A percentile compares a stretch with the other conserved stretches of the same genome.
Conservation (phyloP, 2,113 vertebrate genomes). For the Oryzias woworae region DNA sequence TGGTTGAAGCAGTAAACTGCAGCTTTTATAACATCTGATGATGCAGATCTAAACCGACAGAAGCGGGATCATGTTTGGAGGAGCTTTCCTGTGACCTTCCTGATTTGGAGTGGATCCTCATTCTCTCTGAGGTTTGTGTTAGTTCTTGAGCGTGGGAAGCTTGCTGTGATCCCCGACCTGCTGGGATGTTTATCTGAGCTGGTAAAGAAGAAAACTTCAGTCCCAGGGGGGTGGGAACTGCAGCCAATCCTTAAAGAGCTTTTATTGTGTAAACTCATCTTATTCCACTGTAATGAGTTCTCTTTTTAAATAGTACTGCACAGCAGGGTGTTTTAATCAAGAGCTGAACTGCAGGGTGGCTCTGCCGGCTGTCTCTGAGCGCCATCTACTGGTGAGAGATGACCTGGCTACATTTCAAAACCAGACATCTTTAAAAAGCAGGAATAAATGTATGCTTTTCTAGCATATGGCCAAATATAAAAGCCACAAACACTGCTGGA, state of each 20-base stretch:
- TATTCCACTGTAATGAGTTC: neutral
- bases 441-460: too few relatives aligned
- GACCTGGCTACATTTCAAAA: neutral
- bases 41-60: too few relatives aligned
- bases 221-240: neutral
- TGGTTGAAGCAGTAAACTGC: too few relatives aligned
- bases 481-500: too few relatives aligned
- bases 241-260: neutral
- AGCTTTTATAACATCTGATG: too few relatives aligned
- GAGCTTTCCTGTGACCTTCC: neutral
- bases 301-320: neutral
- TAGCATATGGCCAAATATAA: too few relatives aligned
- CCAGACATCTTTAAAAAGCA: neutral
- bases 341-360: neutral
- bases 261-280: neutral
- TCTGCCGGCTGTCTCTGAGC: slow-evolving; percentile 24
- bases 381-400: slow-evolving; percentile 45
- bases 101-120: neutral
- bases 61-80: too few relatives aligned
- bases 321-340: neutral
- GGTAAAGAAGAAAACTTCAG: too few relatives aligned
- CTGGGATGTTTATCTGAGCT: neutral
- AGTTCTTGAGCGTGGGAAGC: neutral
- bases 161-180: neutral
- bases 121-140: neutral